Conservation (phyloP, 1,140 invertebrate genomes). For the Diorhabda elongata region DNA sequence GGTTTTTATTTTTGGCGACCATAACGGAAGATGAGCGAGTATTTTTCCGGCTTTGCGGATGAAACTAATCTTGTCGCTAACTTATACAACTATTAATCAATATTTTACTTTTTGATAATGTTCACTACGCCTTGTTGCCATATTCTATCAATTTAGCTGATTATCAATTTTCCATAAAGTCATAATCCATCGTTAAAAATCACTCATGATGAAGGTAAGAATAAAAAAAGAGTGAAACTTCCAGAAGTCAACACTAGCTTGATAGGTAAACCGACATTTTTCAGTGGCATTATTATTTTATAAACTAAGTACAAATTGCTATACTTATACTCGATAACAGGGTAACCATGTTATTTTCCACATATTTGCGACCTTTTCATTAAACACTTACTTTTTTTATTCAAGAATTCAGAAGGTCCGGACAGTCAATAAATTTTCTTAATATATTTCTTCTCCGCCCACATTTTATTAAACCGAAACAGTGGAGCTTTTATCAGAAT, state of each 20-base stretch:
- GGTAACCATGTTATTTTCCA: constrained; percentile 38
- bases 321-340: constrained; percentile 39
- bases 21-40: no score
- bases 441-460: constrained; percentile 36
- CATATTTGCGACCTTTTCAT: constrained; percentile 37
- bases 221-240: neutral
- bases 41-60: no score
- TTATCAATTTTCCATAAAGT: no score
- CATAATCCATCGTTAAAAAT: no score
- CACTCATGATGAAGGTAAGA: neutral
- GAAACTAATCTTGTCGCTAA: no score
- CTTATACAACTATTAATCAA: no score
- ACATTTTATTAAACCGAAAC: constrained; percentile 31
- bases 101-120: no score
- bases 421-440: constrained; percentile 38
- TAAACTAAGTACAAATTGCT: constrained; percentile 38
- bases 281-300: constrained; percentile 29
- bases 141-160: no score
- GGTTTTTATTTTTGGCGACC: no score
- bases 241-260: neutral
- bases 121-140: no score
- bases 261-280: constrained; percentile 22
- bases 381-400: constrained; percentile 26
- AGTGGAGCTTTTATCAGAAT: constrained; percentile 5
- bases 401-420: constrained; percentile 29